These are phyloP conservation scores for Tautogolabrus adspersus DNA, from an alignment of 2,113 vertebrate species.

Conservation along the genomic window DNA sequence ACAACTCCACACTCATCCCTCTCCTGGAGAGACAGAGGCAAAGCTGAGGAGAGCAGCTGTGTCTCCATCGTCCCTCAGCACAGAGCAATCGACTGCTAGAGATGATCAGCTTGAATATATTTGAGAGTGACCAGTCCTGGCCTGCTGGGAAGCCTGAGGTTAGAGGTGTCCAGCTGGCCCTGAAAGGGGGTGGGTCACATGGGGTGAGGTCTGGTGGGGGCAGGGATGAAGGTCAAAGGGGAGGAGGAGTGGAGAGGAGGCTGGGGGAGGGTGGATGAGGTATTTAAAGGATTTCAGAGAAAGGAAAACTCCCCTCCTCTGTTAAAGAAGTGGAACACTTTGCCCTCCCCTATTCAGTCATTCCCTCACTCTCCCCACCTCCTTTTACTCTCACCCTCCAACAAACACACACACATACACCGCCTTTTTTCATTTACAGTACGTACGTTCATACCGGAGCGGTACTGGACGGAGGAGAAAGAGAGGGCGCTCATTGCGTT, in stretches of 20 bases:
- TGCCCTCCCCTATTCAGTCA: conserved; percentile 42
- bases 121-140: conserved; percentile 68
- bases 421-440: conserved; percentile 47
- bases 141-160: conserved; percentile 58
- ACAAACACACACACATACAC: conserved; percentile 20
- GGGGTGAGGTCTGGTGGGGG: conserved; percentile 66
- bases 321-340: conserved; percentile 61
- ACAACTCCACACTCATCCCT: conserved; percentile 30
- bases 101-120: conserved; percentile 48
- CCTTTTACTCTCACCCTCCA: conserved; percentile 11
- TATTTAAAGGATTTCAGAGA: conserved; percentile 79
- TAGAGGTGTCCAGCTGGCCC: conserved; percentile 80
- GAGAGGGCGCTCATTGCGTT: conserved; percentile 61
- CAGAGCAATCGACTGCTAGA: conserved; percentile 10
- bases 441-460: conserved; percentile 25
- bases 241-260: conserved; percentile 44
- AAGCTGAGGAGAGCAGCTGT: conserved; percentile 53
- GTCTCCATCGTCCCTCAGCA: conserved; percentile 7
- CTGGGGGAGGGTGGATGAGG: conserved; percentile 67
- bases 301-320: conserved; percentile 66
- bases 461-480: conserved; percentile 72
- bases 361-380: background rate
- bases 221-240: conserved; percentile 76
- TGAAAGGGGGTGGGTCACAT: conserved; percentile 60
- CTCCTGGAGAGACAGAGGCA: conserved; percentile 8